These are phyloP conservation scores for Carassius auratus DNA, from an alignment of 2,113 vertebrate species.

Conservation along the genomic window DNA sequence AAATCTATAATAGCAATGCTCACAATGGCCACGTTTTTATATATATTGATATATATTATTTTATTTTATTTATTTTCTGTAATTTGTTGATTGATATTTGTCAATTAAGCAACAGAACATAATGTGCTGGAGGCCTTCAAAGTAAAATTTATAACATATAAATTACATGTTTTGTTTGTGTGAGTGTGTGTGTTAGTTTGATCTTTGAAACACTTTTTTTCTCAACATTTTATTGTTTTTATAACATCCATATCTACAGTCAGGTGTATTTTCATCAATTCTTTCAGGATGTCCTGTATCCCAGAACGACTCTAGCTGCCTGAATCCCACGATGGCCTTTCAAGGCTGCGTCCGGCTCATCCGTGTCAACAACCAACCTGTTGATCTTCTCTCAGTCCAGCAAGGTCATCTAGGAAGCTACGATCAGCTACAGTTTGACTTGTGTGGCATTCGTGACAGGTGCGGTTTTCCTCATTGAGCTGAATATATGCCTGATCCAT, in stretches of 20 bases:
- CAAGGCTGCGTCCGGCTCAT: slow-evolving; percentile 96
- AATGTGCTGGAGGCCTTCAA: not conserved
- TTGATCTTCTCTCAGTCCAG: slow-evolving; percentile 89
- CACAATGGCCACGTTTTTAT: too few species aligned
- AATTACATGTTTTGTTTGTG: too few species aligned
- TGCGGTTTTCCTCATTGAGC: slow-evolving; percentile 63
- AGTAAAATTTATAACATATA: not conserved
- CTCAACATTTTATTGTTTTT: not conserved
- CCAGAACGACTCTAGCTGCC: slow-evolving; percentile 79
- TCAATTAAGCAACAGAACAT: not conserved
- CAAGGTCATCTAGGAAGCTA: slow-evolving; percentile 91
- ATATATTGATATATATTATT: too few species aligned
- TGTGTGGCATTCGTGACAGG: slow-evolving; percentile 97
- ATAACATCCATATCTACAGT: not conserved
- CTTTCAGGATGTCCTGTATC: slow-evolving; percentile 84
- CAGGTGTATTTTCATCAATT: slow-evolving; percentile 8
- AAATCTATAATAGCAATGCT: too few species aligned
- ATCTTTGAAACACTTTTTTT: not conserved
- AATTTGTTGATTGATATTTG: too few species aligned
- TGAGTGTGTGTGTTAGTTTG: not conserved
- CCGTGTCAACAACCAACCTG: slow-evolving; percentile 90
- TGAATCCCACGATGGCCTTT: slow-evolving; percentile 83
- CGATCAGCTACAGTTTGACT: slow-evolving; percentile 91
- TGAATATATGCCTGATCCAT: not conserved
- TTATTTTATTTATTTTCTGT: too few species aligned